phyloP scores from a whole-genome alignment of 2,797 vertebrate species.

The Onychomys arenicola region DNA sequence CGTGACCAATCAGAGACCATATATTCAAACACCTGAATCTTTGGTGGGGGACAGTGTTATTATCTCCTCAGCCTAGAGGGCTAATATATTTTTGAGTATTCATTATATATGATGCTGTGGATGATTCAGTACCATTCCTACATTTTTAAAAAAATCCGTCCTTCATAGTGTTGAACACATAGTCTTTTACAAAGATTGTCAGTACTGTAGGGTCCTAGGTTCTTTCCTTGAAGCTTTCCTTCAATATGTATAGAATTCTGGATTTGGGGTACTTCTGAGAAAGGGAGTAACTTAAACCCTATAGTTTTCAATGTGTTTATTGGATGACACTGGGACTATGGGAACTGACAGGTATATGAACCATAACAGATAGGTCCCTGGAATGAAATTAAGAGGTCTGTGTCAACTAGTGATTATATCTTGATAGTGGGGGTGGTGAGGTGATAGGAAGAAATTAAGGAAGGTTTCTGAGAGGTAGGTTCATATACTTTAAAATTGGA shows the following conservation, averaged over 20 bases:
- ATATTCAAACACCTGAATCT: neutral
- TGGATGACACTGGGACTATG: neutral
- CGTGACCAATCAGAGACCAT: too few relatives aligned
- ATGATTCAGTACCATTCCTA: neutral
- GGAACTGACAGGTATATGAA: neutral
- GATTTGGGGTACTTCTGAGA: conserved; percentile 22
- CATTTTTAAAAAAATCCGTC: neutral
- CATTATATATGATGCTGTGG: neutral
- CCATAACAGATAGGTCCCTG: neutral
- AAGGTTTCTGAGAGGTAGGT: neutral
- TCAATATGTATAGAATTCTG: neutral
- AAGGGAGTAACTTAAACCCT: neutral
- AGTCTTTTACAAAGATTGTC: neutral
- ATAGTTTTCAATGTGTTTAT: neutral
- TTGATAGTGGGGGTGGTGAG: neutral
- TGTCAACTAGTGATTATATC: neutral
- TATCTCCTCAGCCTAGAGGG: neutral
- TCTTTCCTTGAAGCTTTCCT: neutral
- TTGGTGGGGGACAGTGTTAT: neutral
- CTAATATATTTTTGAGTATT: neutral
- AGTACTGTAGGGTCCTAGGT: neutral
- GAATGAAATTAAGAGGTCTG: neutral
- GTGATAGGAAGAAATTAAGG: neutral
- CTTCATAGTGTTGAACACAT: neutral
- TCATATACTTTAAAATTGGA: neutral